Base-by-base conservation (phyloP, 2,888 invertebrate genomes). In the Selenia dentaria region DNA sequence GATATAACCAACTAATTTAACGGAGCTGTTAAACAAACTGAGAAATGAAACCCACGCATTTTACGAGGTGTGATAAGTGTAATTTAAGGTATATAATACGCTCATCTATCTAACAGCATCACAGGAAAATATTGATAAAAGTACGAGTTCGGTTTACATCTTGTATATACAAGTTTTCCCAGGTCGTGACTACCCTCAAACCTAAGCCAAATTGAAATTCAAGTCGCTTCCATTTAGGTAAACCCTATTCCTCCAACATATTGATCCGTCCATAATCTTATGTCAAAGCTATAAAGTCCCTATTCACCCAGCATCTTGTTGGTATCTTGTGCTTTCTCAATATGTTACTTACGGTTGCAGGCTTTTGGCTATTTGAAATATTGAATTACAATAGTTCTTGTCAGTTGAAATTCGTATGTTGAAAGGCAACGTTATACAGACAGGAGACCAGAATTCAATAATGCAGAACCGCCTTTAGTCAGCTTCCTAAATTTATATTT, bases 341-440 rank as follows among this genome's bases (percentile, higher is more conserved):
- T 38, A 41, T 33, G 37, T 38, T 42, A 27, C 41, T 27, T 41
- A 27, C 34, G 33, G 38, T 35, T 43, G 20, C 49, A 40, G 14
- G 39, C 39, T 35, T 49, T 49, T 26, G 36, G 31, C 43, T 49
- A 54, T 58, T 41, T 59, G 51, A 60, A 59, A 61, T 66, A 64
- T 66, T 66, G 57, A 61, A 62, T 67, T 64, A 62, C 62, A 59
- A 64, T 61, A 51, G 55, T 51, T 51, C 54, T 55, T 53, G 58
- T 55, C 51, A 51, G 55, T 41, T 48, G 41, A 48, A 51, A 54
- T 51, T 47, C 51, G 42, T 51, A 51, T 43, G 47, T 46, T 27
- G 46, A 38, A 42, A 40, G 36, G 38, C 6, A 8, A 8, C 37
- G 25, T 33, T 34, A 16, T 16, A 43, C 31, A 46, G 43, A 37